Evolutionary conservation across 2,113 vertebrate genomes (phyloP).

Genomic region (Triplophysa dalaica): DNA sequence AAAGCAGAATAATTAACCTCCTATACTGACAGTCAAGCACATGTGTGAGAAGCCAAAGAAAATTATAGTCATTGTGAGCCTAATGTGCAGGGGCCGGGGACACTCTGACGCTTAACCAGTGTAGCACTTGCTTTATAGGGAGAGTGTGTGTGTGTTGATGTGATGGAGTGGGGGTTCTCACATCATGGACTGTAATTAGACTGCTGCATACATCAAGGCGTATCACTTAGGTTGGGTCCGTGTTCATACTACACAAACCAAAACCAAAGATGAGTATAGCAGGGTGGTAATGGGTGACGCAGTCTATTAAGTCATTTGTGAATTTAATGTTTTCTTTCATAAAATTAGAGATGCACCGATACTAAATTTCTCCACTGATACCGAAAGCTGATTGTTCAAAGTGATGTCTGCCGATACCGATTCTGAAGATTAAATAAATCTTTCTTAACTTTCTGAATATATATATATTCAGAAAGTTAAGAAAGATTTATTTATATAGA

Average conservation of each 20-base stretch:
- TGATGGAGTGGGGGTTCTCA: slow-evolving; percentile 8
- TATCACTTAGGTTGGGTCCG: neutral
- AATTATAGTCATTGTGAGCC: slow-evolving; percentile 53
- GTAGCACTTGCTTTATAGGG: neutral
- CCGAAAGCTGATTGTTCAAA: no score
- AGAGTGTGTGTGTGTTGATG: neutral
- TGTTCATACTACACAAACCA: no score
- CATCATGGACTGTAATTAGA: slow-evolving; percentile 47
- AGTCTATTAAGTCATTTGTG: no score
- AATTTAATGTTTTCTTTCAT: no score
- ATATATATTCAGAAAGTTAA: no score
- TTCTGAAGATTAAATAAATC: no score
- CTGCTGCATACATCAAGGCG: slow-evolving; percentile 34
- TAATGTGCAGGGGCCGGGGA: slow-evolving; percentile 32
- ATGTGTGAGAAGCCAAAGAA: slow-evolving; percentile 34
- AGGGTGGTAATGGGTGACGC: no score
- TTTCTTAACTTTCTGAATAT: no score
- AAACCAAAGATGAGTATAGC: neutral
- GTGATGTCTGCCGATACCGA: no score
- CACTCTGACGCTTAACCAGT: neutral
- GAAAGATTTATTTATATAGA: no score
- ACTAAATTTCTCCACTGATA: no score
- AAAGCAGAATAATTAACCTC: slow-evolving; percentile 55
- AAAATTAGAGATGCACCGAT: no score
- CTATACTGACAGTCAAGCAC: slow-evolving; percentile 47